Evolutionary conservation across 2,797 vertebrate species (phyloP).

Genomic region (Protonibea diacanthus): DNA sequence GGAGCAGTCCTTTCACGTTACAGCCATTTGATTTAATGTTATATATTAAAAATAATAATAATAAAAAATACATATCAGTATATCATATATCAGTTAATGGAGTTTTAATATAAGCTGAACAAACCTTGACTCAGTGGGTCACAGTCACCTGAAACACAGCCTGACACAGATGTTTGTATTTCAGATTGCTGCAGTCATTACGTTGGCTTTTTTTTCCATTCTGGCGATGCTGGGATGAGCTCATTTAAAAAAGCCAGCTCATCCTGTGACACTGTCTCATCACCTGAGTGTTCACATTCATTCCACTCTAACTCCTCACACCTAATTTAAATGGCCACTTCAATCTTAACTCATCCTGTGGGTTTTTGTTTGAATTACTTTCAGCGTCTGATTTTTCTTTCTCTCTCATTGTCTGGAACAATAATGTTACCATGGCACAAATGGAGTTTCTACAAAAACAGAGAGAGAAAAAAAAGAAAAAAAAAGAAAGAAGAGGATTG

Average conservation of each 20-base stretch:
- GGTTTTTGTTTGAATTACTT: slow-evolving; percentile 49
- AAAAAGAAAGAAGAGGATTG: slow-evolving; percentile 14
- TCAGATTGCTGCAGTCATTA: not conserved
- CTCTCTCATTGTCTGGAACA: slow-evolving; percentile 23
- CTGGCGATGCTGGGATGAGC: not conserved
- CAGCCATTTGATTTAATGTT: slow-evolving; percentile 26
- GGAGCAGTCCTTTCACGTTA: not conserved
- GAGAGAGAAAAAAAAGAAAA: not conserved
- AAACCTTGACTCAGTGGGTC: slow-evolving; percentile 3
- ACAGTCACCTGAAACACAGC: slow-evolving; percentile 32
- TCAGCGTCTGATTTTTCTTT: not conserved
- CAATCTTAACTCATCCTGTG: slow-evolving; percentile 45
- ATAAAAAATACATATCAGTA: too few species aligned
- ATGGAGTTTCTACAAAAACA: slow-evolving; percentile 20
- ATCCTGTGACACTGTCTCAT: slow-evolving; percentile 30
- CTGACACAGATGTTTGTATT: not conserved
- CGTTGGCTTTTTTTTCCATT: slow-evolving; percentile 24
- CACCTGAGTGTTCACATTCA: slow-evolving; percentile 27
- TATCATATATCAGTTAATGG: not conserved
- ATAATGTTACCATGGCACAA: slow-evolving; percentile 26
- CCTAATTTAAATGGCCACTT: slow-evolving; percentile 61
- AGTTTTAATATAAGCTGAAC: slow-evolving; percentile 14
- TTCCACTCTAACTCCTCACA: slow-evolving; percentile 30
- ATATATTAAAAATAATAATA: slow-evolving; percentile 8
- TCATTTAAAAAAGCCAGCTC: slow-evolving; percentile 33